Percentiles rank a stretch among this genome's conserved stretches.
Evolutionary conservation across 2,888 invertebrate genomes (phyloP).

Genomic region (Drosophila mimetica): DNA sequence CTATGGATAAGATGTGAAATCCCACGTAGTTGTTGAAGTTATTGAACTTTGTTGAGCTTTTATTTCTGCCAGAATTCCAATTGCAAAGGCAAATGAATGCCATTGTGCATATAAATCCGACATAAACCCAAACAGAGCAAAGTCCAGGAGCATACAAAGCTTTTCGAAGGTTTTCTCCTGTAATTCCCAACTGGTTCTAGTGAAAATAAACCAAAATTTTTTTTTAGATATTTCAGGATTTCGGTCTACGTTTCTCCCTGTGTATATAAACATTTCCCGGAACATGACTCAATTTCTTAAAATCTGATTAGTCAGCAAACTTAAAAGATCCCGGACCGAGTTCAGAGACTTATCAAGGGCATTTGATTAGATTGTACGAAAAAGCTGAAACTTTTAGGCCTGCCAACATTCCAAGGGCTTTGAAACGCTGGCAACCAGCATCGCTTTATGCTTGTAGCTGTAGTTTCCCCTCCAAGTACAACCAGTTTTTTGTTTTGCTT

Average conservation of each 20-base stretch:
- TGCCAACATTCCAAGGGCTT: slow-evolving; percentile 44
- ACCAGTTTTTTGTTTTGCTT: slow-evolving; percentile 31
- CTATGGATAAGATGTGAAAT: too few species aligned
- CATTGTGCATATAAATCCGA: background rate
- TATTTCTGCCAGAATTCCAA: background rate
- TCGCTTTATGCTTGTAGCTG: slow-evolving; percentile 13
- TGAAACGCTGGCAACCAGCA: slow-evolving; percentile 32
- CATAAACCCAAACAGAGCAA: background rate
- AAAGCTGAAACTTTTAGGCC: slow-evolving; percentile 31
- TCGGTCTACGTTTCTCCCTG: too few species aligned
- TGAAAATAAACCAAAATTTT: background rate
- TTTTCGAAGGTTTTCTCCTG: background rate
- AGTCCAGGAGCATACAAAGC: background rate
- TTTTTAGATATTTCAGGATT: too few species aligned
- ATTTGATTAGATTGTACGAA: slow-evolving; percentile 34
- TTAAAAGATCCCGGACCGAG: slow-evolving; percentile 32
- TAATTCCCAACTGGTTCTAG: background rate
- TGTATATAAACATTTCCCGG: slow-evolving; percentile 18
- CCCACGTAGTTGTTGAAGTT: background rate
- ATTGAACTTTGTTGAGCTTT: background rate
- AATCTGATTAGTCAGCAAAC: slow-evolving; percentile 43
- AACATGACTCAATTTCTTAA: slow-evolving; percentile 44
- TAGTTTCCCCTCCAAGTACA: slow-evolving; percentile 42
- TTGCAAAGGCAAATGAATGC: background rate
- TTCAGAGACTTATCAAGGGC: slow-evolving; percentile 43